Base-by-base conservation (phyloP, 2,113 vertebrate genomes). In the Chascanopsetta lugubris region DNA sequence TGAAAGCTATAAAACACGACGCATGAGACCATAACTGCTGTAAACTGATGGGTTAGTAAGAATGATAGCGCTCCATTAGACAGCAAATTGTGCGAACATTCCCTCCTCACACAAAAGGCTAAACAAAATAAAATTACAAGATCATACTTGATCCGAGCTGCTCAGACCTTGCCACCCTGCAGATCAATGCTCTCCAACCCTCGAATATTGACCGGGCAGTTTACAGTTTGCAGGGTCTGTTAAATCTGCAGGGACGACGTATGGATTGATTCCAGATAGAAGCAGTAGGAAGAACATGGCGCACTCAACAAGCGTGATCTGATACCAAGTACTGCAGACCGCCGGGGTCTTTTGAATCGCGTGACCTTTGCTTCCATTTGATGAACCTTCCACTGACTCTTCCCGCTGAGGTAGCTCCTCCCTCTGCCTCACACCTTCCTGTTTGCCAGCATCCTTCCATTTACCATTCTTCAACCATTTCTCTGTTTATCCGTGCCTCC, bases 401-500 rank as follows among this genome's bases (percentile, higher is more conserved):
- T 25, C 56, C n/a, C 15, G 6, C 2, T 42, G 17, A 45, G 42
- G 18, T 20, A 42, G 17, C 8, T 42, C 15, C 15, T 40, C 9
- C n/a, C 36, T 40, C 38, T n/a, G 6, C 17, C 12, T 42, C 36
- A 12, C 36, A 15, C 5, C 38, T n/a, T 40, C n/a, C 10, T 6
- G 15, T 45, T 57, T 34, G 24, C 10, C 22, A 55, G 42, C 20
- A 20, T 51, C 69, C 48, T 55, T 34, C 53, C 49, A 54, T 59
- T 29, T 55, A 45, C 43, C 54, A 18, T 55, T 57, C 51, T 58
- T 42, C 24, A 63, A 46, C 8, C 50, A 18, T 58, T 61, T 60
- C 62, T 51, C 53, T 61, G 40, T 70, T 63, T 61, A 57, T 21
- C 54, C n/a, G n/a, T n/a, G n/a, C 29, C 29, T 3, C 49, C 58